phyloP scores from a whole-genome alignment of 1,140 invertebrate genomes.

The Drosophila bocqueti region DNA sequence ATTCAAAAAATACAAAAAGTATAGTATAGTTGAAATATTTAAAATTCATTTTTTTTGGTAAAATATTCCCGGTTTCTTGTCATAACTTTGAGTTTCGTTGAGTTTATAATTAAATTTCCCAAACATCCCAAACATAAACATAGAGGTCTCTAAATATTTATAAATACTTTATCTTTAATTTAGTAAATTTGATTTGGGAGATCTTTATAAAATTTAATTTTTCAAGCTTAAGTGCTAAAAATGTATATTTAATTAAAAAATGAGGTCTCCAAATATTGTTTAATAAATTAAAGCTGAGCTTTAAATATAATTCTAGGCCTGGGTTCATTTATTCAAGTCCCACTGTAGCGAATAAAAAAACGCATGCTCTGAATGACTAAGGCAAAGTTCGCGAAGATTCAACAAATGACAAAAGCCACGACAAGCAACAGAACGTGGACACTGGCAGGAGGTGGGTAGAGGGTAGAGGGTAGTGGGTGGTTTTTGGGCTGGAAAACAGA shows the following conservation, averaged over 20 bases:
- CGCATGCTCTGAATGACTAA: constrained; percentile 65
- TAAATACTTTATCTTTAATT: background rate
- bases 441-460: constrained; percentile 2
- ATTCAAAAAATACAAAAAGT: background rate
- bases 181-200: background rate
- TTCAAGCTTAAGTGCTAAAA: background rate
- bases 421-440: constrained; percentile 54
- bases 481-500: background rate
- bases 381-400: constrained; percentile 71
- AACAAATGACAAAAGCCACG: constrained; percentile 76
- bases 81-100: too few species aligned
- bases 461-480: background rate
- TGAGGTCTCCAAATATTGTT: background rate
- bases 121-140: too few species aligned
- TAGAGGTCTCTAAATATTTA: too few species aligned
- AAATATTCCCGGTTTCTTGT: too few species aligned
- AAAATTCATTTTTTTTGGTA: too few species aligned
- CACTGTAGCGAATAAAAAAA: constrained; percentile 29
- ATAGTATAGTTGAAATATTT: too few species aligned
- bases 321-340: background rate
- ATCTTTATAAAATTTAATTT: background rate
- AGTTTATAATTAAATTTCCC: too few species aligned
- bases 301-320: background rate
- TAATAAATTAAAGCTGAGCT: too few species aligned
- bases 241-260: background rate